These are phyloP conservation scores for Scaptomyza hsui DNA, from an alignment of 1,140 invertebrate genomes.

Conservation along the genomic window DNA sequence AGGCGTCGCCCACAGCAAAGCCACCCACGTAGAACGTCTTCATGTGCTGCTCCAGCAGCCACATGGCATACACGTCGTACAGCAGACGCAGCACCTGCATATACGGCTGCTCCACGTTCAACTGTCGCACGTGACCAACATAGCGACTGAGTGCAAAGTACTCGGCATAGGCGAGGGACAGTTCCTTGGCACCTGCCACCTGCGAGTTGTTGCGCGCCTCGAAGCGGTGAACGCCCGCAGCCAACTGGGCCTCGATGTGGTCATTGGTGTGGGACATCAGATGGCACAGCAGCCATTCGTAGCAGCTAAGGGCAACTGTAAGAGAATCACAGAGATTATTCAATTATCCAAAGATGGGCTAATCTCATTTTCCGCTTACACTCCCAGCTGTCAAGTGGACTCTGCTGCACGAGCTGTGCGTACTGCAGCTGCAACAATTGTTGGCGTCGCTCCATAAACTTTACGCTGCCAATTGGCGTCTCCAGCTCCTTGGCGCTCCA, in stretches of 20 bases:
- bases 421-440: slow-evolving; percentile 86
- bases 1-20: slow-evolving; percentile 85
- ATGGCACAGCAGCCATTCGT: slow-evolving; percentile 94
- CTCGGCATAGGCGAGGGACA: slow-evolving; percentile 91
- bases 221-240: slow-evolving; percentile 88
- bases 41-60: slow-evolving; percentile 90
- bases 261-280: slow-evolving; percentile 89
- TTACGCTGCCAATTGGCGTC: slow-evolving; percentile 87
- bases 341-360: neutral
- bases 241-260: slow-evolving; percentile 86
- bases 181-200: slow-evolving; percentile 90
- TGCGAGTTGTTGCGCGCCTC: slow-evolving; percentile 92
- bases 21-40: slow-evolving; percentile 91
- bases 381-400: slow-evolving; percentile 76
- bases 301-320: slow-evolving; percentile 89
- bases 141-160: slow-evolving; percentile 87
- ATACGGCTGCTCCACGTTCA: slow-evolving; percentile 84
- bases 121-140: slow-evolving; percentile 85
- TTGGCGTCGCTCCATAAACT: slow-evolving; percentile 86
- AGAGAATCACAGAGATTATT: slow-evolving; percentile 42
- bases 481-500: slow-evolving; percentile 85
- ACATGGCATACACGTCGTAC: slow-evolving; percentile 89
- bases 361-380: slow-evolving; percentile 85
- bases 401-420: slow-evolving; percentile 50
- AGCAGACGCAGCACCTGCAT: slow-evolving; percentile 87